Evolutionary conservation across 2,113 vertebrate species (phyloP).

Genomic region (Platanista minor): DNA sequence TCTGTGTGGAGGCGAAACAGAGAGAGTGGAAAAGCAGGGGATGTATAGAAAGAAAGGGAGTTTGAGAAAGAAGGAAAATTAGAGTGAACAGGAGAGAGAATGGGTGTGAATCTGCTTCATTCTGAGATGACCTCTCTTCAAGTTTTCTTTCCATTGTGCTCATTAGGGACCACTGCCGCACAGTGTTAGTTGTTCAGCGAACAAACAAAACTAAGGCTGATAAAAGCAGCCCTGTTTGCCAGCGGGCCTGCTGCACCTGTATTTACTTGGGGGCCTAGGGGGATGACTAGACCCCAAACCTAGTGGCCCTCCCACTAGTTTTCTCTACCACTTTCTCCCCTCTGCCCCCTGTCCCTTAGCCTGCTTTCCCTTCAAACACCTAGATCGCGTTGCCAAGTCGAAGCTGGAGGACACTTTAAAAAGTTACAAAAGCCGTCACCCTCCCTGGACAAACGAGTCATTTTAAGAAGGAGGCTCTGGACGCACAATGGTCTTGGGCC

Average conservation of each 20-base stretch:
- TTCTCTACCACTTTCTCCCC: background rate
- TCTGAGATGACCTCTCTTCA: background rate
- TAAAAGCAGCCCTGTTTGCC: background rate
- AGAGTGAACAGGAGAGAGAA: background rate
- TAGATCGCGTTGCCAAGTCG: constrained; percentile 61
- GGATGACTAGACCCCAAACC: background rate
- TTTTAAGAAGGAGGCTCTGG: constrained; percentile 68
- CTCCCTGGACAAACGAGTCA: constrained; percentile 48
- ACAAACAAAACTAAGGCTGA: background rate
- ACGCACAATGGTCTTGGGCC: constrained; percentile 72
- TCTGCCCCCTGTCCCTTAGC: background rate
- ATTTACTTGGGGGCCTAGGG: background rate
- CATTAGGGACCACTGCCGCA: background rate
- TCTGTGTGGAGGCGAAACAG: background rate
- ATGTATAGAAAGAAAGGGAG: background rate
- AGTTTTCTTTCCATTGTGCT: background rate
- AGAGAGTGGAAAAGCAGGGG: background rate
- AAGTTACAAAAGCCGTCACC: constrained; percentile 66
- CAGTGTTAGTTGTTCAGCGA: background rate
- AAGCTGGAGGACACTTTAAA: constrained; percentile 61
- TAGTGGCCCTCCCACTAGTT: constrained; percentile 16
- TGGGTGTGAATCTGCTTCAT: background rate
- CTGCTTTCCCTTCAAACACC: constrained; percentile 6
- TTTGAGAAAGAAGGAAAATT: background rate
- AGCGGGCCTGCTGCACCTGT: background rate